Evolutionary conservation across 2,888 invertebrate species (phyloP).

Genomic region (Hemaris fuciformis): DNA sequence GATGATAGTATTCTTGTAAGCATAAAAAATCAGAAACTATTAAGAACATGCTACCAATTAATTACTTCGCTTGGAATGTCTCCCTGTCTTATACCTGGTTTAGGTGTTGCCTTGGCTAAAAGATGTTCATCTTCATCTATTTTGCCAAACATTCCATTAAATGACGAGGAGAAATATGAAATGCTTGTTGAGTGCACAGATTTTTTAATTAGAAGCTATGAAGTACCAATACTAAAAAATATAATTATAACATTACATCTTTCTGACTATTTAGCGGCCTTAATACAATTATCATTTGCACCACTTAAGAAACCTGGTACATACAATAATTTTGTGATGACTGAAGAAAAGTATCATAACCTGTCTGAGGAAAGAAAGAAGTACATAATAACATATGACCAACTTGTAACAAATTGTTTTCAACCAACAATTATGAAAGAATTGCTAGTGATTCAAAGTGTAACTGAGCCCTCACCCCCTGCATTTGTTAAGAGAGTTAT

Average conservation of each 20-base stretch:
- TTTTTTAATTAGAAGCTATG: slow-evolving; percentile 72
- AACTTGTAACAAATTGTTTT: slow-evolving; percentile 80
- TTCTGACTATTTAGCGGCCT: slow-evolving; percentile 83
- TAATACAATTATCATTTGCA: slow-evolving; percentile 86
- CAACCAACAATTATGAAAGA: slow-evolving; percentile 85
- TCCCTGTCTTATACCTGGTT: slow-evolving; percentile 84
- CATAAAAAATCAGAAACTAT: slow-evolving; percentile 84
- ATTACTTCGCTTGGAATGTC: slow-evolving; percentile 84
- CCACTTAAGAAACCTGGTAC: slow-evolving; percentile 83
- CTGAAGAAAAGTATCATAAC: slow-evolving; percentile 75
- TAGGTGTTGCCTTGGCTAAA: slow-evolving; percentile 79
- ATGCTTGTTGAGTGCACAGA: slow-evolving; percentile 73
- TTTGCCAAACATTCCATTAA: slow-evolving; percentile 52
- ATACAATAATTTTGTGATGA: slow-evolving; percentile 75
- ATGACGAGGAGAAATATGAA: slow-evolving; percentile 76
- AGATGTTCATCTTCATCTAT: slow-evolving; percentile 59
- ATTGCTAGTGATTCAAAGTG: slow-evolving; percentile 84
- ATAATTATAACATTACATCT: slow-evolving; percentile 81
- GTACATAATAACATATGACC: slow-evolving; percentile 73
- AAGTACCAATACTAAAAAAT: slow-evolving; percentile 76
- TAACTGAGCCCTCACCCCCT: slow-evolving; percentile 74
- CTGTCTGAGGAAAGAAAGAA: slow-evolving; percentile 73
- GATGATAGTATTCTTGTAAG: slow-evolving; percentile 78
- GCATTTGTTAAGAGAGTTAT: slow-evolving; percentile 84
- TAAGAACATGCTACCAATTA: slow-evolving; percentile 83